phyloP scores from a whole-genome alignment of 2,888 invertebrate species.

The Agrilus cyanescens region DNA sequence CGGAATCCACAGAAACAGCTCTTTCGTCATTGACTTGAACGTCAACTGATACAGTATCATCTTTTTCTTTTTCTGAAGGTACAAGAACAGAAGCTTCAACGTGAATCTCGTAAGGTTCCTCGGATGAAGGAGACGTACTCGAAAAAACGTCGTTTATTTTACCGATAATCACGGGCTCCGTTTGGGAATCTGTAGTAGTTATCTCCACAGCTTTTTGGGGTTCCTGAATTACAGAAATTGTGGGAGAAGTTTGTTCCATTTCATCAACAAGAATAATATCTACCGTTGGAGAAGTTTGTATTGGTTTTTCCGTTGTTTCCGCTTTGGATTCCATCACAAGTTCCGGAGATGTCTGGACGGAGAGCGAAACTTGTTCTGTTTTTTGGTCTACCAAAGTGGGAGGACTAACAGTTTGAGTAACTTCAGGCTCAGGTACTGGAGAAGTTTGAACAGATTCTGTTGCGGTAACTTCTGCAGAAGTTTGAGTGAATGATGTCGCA shows the following conservation, averaged over 20 bases:
- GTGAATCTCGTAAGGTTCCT: constrained; percentile 49
- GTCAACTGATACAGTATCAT: constrained; percentile 25
- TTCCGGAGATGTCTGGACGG: too few relatives aligned
- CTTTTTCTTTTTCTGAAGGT: constrained; percentile 26
- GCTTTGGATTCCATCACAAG: too few relatives aligned
- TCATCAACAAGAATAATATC: too few relatives aligned
- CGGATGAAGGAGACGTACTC: constrained; percentile 19
- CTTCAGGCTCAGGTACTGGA: constrained; percentile 28
- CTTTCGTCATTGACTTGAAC: constrained; percentile 21
- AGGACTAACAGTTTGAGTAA: constrained; percentile 19
- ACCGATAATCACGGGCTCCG: constrained; percentile 44
- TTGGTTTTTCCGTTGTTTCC: too few relatives aligned
- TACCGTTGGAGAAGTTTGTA: too few relatives aligned
- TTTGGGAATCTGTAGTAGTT: constrained; percentile 39
- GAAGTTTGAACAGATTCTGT: constrained; percentile 36
- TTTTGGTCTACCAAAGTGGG: background rate
- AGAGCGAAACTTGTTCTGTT: background rate
- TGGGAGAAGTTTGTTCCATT: background rate
- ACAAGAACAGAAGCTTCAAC: constrained; percentile 47
- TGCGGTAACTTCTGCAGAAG: too few relatives aligned
- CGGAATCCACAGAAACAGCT: constrained; percentile 11
- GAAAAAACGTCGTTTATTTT: constrained; percentile 12
- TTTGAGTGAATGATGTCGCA: too few relatives aligned
- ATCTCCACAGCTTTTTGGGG: constrained; percentile 21
- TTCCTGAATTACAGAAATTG: background rate